Base-by-base conservation (phyloP, 35 echinoderm and acorn worm genomes). In the Apostichopus californicus region DNA sequence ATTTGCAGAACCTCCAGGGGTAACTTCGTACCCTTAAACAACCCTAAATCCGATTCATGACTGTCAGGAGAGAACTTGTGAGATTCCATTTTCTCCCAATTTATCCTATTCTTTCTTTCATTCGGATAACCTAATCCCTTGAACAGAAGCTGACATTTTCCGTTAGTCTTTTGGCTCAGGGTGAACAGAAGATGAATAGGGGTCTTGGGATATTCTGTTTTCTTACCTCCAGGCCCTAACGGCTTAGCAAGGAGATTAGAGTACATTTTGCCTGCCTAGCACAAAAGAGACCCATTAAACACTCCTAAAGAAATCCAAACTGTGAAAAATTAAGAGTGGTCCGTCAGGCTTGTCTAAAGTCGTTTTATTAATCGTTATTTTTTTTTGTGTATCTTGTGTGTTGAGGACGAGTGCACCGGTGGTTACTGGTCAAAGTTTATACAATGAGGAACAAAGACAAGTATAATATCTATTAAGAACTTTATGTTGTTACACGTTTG, bases 131-230 rank as follows among this genome's bases (percentile, higher is more conserved):
- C n/a, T n/a, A 18, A 75, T 75, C 71, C 71, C n/a, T 75, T 75
- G 71, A 75, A 75, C 71, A 75, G 71, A 75, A 75, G 71, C 71
- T 75, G 71, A 75, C 71, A 75, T 75, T 75, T 75, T 75, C 71
- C 15, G 71, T 75, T 75, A 22, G 71, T 75, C n/a, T 18, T 75
- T 75, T 22, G 71, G 71, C 17, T 75, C 71, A 75, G 17, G 13
- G 71, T 75, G 71, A 75, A 20, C 13, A 75, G 71, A 20, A 75
- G 71, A 20, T 75, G 17, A 75, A 75, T 75, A 75, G 71, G 71
- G 71, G 71, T 75, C 14, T 75, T 75, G 71, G 71, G 17, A 75
- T 75, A 22, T 75, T 75, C 71, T 75, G 71, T 75, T 75, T 75
- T 75, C 71, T 75, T 75, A 75, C 71, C 71, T 75, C 71, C 17